These are phyloP conservation scores for Cecidostiba fungosa DNA, from an alignment of 2,888 invertebrate species.

Conservation along the genomic window DNA sequence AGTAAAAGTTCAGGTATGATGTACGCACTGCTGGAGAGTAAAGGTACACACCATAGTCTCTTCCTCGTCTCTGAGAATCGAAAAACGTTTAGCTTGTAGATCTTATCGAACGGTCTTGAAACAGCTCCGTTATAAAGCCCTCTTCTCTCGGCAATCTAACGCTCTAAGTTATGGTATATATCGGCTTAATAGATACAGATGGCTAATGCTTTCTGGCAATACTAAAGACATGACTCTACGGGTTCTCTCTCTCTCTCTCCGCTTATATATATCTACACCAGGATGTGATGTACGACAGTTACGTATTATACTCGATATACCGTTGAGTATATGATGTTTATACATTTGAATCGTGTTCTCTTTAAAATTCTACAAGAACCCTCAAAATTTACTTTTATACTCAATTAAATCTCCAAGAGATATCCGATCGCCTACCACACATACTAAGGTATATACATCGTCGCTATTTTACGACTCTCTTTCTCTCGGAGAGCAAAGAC, in stretches of 20 bases:
- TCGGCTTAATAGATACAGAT: conserved; percentile 24
- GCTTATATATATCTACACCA: too few species aligned
- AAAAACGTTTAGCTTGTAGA: conserved; percentile 15
- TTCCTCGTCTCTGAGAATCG: not conserved
- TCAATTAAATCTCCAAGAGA: conserved; percentile 40
- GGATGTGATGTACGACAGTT: not conserved
- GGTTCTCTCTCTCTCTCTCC: too few species aligned
- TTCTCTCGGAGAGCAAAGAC: not conserved
- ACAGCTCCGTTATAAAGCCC: not conserved
- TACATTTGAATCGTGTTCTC: too few species aligned
- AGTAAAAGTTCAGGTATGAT: too few species aligned
- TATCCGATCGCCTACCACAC: not conserved
- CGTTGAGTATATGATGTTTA: not conserved
- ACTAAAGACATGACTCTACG: not conserved
- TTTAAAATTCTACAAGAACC: too few species aligned
- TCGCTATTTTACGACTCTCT: not conserved
- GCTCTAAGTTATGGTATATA: not conserved
- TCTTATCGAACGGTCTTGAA: conserved; percentile 4
- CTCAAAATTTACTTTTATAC: conserved; percentile 26
- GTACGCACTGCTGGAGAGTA: not conserved
- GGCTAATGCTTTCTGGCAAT: not conserved
- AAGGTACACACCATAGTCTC: not conserved
- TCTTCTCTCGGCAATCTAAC: not conserved
- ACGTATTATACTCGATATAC: not conserved
- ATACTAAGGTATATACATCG: conserved; percentile 8